Conservation (phyloP, 2,797 vertebrate species). For the Epinephelus awoara region DNA sequence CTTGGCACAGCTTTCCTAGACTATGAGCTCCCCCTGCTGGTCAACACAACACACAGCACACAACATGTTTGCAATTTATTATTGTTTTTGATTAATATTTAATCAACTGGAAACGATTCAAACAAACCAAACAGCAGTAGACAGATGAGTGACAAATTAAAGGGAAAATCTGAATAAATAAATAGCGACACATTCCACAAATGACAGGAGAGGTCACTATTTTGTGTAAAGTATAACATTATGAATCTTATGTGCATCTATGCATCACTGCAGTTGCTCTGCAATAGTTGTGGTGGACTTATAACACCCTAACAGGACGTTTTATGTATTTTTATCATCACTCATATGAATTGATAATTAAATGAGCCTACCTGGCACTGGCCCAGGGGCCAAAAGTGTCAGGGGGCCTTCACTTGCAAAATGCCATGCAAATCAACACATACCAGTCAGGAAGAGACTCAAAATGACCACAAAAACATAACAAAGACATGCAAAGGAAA, state of each 20-base stretch:
- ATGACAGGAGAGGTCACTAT: background rate
- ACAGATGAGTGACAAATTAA: background rate
- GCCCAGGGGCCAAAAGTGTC: too few relatives aligned
- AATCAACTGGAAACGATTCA: slow-evolving; percentile 5
- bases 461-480: too few relatives aligned
- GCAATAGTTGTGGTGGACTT: background rate
- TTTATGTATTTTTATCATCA: background rate
- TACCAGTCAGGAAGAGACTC: too few relatives aligned
- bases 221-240: background rate
- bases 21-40: slow-evolving; percentile 75
- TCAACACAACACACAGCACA: background rate
- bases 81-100: background rate
- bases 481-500: too few relatives aligned
- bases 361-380: too few relatives aligned
- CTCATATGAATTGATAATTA: too few relatives aligned
- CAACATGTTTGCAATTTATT: background rate
- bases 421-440: too few relatives aligned
- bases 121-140: background rate
- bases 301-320: background rate
- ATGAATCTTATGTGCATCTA: background rate
- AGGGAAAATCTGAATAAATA: background rate
- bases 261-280: background rate
- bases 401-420: too few relatives aligned
- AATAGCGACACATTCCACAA: background rate
- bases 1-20: slow-evolving; percentile 42